phyloP scores from a whole-genome alignment of 2,888 invertebrate genomes.

The Caenorhabditis imperialis region DNA sequence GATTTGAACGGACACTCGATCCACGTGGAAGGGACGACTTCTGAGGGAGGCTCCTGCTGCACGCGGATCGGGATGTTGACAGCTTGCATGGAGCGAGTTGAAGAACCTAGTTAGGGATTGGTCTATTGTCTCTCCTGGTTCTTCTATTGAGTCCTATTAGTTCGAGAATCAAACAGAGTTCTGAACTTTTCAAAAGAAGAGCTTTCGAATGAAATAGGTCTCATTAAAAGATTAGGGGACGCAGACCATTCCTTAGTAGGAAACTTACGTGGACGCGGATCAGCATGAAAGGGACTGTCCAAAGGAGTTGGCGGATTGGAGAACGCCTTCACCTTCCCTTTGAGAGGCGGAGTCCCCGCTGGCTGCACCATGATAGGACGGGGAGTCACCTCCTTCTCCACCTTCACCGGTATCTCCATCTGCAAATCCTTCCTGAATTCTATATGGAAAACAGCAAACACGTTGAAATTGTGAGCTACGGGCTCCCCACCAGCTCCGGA shows the following conservation, averaged over 20 bases:
- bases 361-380: conserved; percentile 37
- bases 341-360: conserved; percentile 3
- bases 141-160: no score
- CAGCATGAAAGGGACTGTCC: conserved; percentile 27
- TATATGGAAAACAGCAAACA: no score
- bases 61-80: conserved; percentile 36
- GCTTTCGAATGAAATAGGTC: no score
- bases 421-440: no score
- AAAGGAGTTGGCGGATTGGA: conserved; percentile 41
- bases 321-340: conserved; percentile 2
- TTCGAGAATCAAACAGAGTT: no score
- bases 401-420: no score
- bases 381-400: conserved; percentile 22
- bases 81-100: conserved; percentile 22
- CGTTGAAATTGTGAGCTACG: no score
- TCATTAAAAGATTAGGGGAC: no score
- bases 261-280: conserved; percentile 16
- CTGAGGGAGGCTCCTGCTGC: conserved; percentile 6
- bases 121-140: no score
- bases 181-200: no score
- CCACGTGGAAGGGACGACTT: conserved; percentile 1
- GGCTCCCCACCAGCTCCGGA: no score
- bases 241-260: no score
- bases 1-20: conserved; percentile 48
- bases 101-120: conserved; percentile 4